Evolutionary conservation across 2,113 vertebrate genomes (phyloP).

Genomic region (Raphicerus campestris): DNA sequence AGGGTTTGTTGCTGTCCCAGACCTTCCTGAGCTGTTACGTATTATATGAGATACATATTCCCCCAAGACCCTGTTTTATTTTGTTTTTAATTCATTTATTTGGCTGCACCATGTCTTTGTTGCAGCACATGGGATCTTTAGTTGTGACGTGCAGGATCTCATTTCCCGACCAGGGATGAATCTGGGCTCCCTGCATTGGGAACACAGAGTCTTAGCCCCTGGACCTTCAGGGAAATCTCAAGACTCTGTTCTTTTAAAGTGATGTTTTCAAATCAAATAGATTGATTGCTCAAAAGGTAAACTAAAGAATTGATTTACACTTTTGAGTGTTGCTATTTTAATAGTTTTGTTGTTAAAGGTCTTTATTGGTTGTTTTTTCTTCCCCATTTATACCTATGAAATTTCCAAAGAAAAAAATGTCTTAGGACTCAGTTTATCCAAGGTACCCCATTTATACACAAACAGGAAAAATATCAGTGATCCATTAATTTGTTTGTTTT

Average conservation of each 20-base stretch:
- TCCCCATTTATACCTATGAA: background rate
- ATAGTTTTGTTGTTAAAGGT: background rate
- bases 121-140: background rate
- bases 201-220: background rate
- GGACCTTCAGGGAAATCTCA: background rate
- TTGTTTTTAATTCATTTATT: background rate
- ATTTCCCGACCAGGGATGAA: background rate
- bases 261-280: conserved; percentile 7
- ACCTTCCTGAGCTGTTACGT: background rate
- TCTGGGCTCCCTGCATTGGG: background rate
- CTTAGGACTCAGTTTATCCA: background rate
- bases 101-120: background rate
- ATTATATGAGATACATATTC: background rate
- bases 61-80: background rate
- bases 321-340: background rate
- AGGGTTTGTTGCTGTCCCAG: background rate
- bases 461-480: background rate
- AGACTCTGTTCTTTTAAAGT: conserved; percentile 11
- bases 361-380: background rate
- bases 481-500: background rate
- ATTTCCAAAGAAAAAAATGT: background rate
- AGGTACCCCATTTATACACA: background rate
- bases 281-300: background rate
- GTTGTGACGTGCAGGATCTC: background rate
- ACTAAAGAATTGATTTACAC: background rate